These are phyloP conservation scores for Bolborhynchus lineola DNA, from an alignment of 2,113 vertebrate genomes.

Conservation along the genomic window DNA sequence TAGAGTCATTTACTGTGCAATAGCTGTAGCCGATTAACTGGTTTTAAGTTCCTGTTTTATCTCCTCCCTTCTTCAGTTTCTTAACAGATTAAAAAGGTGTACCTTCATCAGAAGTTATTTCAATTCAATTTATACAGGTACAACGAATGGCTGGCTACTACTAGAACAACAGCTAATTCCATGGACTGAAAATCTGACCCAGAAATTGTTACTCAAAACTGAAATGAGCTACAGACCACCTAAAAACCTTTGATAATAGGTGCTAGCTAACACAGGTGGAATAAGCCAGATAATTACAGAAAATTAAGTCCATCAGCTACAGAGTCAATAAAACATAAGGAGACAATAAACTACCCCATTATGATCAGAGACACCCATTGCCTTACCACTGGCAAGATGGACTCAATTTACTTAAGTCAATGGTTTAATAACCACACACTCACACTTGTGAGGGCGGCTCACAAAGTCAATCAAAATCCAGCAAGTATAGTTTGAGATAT, in stretches of 20 bases:
- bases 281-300: neutral
- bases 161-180: neutral
- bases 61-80: slow-evolving; percentile 11
- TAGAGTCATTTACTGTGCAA: neutral
- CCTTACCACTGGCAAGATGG: neutral
- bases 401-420: neutral
- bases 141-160: neutral
- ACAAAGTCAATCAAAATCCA: neutral
- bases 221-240: neutral
- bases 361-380: neutral
- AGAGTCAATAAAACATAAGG: neutral
- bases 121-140: neutral
- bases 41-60: slow-evolving; percentile 39
- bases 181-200: neutral
- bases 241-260: neutral
- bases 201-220: neutral
- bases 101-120: neutral
- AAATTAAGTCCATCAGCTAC: neutral
- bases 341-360: neutral
- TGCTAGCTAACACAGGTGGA: neutral
- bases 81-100: neutral
- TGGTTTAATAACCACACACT: neutral
- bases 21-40: slow-evolving; percentile 26
- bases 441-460: neutral
- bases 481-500: neutral